phyloP scores from a whole-genome alignment of 2,797 vertebrate genomes.

The Dromococcyx pavoninus region DNA sequence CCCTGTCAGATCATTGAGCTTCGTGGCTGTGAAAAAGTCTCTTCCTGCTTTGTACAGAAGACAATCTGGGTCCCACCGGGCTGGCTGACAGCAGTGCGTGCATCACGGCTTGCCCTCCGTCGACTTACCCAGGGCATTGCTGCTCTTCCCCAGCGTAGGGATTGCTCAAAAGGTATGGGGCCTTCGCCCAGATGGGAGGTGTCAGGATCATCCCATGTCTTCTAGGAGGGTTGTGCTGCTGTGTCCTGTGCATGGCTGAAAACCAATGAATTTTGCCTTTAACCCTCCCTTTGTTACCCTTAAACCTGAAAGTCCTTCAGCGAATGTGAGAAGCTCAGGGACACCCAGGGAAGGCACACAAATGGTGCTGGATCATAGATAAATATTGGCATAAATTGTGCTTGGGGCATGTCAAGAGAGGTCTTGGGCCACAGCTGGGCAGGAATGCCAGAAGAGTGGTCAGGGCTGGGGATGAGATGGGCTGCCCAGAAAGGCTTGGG shows the following conservation, averaged over 20 bases:
- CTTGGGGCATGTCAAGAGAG: neutral
- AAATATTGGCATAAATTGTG: neutral
- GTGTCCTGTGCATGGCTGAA: neutral
- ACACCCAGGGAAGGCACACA: neutral
- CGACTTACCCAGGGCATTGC: neutral
- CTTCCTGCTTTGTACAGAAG: neutral
- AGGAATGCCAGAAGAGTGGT: neutral
- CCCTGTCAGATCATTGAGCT: neutral
- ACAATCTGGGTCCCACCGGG: neutral
- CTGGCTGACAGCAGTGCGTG: neutral
- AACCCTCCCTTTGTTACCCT: neutral
- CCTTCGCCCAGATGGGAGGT: neutral
- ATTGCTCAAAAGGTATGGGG: neutral
- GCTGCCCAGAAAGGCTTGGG: neutral
- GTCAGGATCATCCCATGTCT: neutral
- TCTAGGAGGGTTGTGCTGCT: neutral
- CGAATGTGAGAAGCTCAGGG: neutral
- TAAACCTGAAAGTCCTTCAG: neutral
- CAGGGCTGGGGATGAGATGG: neutral
- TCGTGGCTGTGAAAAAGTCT: rapidly evolving
- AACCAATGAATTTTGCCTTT: neutral
- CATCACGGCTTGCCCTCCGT: neutral
- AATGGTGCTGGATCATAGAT: neutral
- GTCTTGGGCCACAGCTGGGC: neutral
- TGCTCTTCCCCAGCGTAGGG: neutral